Base-by-base conservation (phyloP, 2,888 invertebrate species). In the Ceraclea dissimilis region DNA sequence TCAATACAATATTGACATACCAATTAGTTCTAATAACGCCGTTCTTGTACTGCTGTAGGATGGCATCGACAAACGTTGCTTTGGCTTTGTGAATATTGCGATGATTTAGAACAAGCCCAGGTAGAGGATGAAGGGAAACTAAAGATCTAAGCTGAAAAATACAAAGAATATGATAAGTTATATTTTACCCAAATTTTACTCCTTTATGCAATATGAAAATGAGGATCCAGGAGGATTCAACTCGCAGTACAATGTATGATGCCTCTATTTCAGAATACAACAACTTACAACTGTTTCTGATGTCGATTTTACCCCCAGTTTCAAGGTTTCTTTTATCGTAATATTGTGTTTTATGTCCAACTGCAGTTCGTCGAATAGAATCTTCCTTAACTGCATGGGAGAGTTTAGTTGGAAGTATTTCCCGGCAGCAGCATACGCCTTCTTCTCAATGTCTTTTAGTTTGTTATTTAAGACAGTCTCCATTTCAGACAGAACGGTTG, bases 51-150 rank as follows among this genome's bases (percentile, higher is more conserved):
- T 74, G 74, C 17, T 71, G 70, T 2, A 72, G 66, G 34, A 79
- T 69, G 1, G 76, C 76, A 33, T 70, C 65, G 1, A 78, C 64
- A 64, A 75, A 78, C 1, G 78, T 76, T 5, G 76, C 71, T 63
- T 73, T 72, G 2, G 76, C 72, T 61, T 78, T 78, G 65, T 76
- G 74, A 56, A 78, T 60, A 54, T 69, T 76, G 0, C 79, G 70
- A 64, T 76, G 75, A 63, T 77, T 72, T 62, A 78, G 63, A n/a
- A 79, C 68, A 50, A 76, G 63, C 49, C 65, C 65, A 2, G 79
- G 79, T 6, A 79, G 68, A 1, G 72, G 70, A 57, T 79, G 79
- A 2, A 66, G 65, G 0, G 68, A 58, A 33, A 67, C 64, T 8
- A 78, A 65, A 13, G 68, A 67, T n/a, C 72, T 71, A 22, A 79